phyloP scores from a whole-genome alignment of 2,888 invertebrate species.

The Parthenolecanium corni region DNA sequence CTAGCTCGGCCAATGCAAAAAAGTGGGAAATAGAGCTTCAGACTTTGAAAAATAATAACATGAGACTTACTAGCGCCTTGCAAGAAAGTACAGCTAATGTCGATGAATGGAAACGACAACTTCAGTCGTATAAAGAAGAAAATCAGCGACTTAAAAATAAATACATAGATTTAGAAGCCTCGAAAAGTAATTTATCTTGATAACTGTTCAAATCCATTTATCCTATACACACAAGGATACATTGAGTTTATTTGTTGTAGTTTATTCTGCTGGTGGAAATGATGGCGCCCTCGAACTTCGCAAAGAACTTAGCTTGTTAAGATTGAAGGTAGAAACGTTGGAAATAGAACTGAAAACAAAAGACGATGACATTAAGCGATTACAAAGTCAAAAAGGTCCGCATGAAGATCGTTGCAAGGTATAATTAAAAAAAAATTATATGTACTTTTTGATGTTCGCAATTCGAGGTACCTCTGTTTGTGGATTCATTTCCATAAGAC shows the following conservation, averaged over 20 bases:
- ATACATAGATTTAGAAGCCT: slow-evolving; percentile 57
- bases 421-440: no score
- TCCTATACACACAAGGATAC: no score
- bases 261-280: slow-evolving; percentile 42
- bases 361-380: slow-evolving; percentile 64
- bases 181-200: slow-evolving; percentile 42
- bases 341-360: slow-evolving; percentile 71
- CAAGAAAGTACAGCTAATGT: slow-evolving; percentile 94
- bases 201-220: no score
- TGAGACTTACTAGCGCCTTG: slow-evolving; percentile 83
- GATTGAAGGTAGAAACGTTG: slow-evolving; percentile 69
- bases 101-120: slow-evolving; percentile 95
- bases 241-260: not conserved
- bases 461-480: no score
- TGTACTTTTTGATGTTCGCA: no score
- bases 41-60: slow-evolving; percentile 91
- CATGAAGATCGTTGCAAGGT: slow-evolving; percentile 38
- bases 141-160: slow-evolving; percentile 70
- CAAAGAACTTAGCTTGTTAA: slow-evolving; percentile 57
- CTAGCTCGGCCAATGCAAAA: slow-evolving; percentile 91
- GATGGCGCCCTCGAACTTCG: slow-evolving; percentile 66
- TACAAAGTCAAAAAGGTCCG: slow-evolving; percentile 40
- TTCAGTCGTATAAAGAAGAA: slow-evolving; percentile 84
- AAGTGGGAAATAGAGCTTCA: slow-evolving; percentile 97
- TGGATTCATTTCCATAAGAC: no score